Conservation (phyloP, 2,888 invertebrate genomes). For the Lycaena phlaeas region DNA sequence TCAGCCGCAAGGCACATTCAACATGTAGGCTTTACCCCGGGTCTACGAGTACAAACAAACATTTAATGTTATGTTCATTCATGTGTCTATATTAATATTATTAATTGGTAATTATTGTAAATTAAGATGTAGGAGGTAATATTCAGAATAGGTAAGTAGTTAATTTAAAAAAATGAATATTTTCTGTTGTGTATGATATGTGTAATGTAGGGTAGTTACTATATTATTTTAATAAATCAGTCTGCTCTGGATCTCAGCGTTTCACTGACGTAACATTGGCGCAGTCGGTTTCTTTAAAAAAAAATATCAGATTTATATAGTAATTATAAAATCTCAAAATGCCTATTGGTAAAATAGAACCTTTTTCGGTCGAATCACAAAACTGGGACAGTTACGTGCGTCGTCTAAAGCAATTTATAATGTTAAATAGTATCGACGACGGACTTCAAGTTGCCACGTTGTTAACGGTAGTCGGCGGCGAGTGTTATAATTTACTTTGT, state of each 20-base stretch:
- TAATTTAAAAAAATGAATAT: too few species aligned
- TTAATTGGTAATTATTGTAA: too few species aligned
- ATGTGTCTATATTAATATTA: too few species aligned
- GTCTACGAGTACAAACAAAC: too few species aligned
- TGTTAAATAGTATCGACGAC: constrained; percentile 10
- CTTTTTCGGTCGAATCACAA: neutral
- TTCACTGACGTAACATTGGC: neutral
- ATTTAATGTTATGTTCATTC: too few species aligned
- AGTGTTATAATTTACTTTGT: neutral
- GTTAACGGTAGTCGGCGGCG: neutral
- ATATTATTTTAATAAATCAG: neutral
- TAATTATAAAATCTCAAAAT: neutral
- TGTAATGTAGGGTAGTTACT: neutral
- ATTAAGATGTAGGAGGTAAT: too few species aligned
- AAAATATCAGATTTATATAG: neutral
- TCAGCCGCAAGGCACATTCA: too few species aligned
- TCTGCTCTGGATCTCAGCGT: neutral
- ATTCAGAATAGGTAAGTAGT: too few species aligned
- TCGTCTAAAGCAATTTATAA: constrained; percentile 9
- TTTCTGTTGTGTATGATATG: constrained; percentile 1
- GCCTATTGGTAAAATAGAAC: neutral
- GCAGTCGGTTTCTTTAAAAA: neutral
- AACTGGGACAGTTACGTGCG: neutral
- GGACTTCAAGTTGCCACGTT: neutral
- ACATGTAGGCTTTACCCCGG: too few species aligned